Percentiles rank a stretch among this genome's conserved stretches.
Evolutionary conservation across 1,140 invertebrate genomes (phyloP).

Genomic region (Leguminivora glycinivorella): DNA sequence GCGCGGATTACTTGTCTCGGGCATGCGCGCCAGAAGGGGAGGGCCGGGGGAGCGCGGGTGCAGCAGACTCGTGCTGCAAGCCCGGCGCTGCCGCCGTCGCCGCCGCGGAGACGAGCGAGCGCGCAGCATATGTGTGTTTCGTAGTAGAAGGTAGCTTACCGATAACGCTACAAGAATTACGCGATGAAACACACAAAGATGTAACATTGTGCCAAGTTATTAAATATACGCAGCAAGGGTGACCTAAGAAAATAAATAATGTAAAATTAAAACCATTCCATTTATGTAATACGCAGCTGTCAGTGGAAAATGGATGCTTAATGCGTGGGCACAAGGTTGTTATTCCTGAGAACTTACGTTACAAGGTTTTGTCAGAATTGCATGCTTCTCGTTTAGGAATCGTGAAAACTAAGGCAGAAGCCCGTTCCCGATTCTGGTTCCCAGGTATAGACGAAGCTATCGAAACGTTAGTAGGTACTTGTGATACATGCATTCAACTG

Average conservation of each 20-base stretch:
- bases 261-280: background rate
- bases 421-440: conserved; percentile 68
- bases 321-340: too few species aligned
- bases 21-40: too few species aligned
- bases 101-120: background rate
- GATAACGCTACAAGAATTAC: background rate
- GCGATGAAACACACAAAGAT: background rate
- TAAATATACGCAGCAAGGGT: conserved; percentile 1
- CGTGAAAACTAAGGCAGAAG: conserved; percentile 64
- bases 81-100: too few species aligned
- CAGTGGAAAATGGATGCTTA: conserved; percentile 5
- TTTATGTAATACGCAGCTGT: conserved; percentile 2
- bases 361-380: conserved; percentile 51
- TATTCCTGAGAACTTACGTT: conserved; percentile 38
- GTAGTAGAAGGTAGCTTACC: background rate
- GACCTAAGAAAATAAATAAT: conserved; percentile 3
- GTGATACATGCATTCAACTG: background rate
- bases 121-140: too few species aligned
- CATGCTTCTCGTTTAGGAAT: conserved; percentile 69
- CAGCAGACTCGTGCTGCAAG: too few species aligned
- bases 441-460: conserved; percentile 65
- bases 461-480: conserved; percentile 38
- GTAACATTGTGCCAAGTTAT: background rate
- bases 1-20: too few species aligned
- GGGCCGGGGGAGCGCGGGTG: too few species aligned